Evolutionary conservation across 2,113 vertebrate species (phyloP).

Genomic region (Girardinichthys multiradiatus): DNA sequence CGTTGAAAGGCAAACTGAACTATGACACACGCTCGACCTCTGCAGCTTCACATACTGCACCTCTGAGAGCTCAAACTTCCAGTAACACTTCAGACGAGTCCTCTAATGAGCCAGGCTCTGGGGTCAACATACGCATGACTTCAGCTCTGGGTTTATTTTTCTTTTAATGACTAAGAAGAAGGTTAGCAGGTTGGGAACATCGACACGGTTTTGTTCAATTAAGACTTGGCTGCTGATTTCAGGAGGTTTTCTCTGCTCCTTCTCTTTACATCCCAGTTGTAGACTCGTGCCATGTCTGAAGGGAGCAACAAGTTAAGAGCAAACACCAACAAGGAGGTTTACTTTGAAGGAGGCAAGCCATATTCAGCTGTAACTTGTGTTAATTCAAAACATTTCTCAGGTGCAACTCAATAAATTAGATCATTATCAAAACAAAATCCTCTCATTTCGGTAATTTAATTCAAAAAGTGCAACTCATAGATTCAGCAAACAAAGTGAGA

Average conservation of each 20-base stretch:
- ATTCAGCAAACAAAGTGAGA: too few species aligned
- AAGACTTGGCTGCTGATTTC: conserved; percentile 89
- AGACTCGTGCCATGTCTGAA: conserved; percentile 98
- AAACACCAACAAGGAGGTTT: neutral
- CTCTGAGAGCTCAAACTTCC: neutral
- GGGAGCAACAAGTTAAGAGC: conserved; percentile 77
- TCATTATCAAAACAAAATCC: too few species aligned
- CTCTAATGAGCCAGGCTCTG: neutral
- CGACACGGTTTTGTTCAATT: conserved; percentile 45
- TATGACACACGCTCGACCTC: neutral
- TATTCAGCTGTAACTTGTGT: too few species aligned
- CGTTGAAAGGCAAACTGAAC: neutral
- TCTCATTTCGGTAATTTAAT: too few species aligned
- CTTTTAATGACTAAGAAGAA: conserved; percentile 36
- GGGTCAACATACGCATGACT: conserved; percentile 18
- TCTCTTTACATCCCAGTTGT: conserved; percentile 99
- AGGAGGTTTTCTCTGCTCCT: conserved; percentile 93
- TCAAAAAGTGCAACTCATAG: too few species aligned
- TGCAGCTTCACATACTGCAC: neutral
- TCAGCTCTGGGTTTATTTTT: neutral
- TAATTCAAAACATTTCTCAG: too few species aligned
- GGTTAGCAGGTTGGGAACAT: conserved; percentile 24
- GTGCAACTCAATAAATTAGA: too few species aligned
- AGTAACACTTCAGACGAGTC: conserved; percentile 2
- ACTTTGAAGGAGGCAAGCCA: too few species aligned